Percentiles rank a stretch among this genome's conserved stretches.
Conservation (phyloP, 2,888 invertebrate genomes). For the Pycnomerus fuliginosus region DNA sequence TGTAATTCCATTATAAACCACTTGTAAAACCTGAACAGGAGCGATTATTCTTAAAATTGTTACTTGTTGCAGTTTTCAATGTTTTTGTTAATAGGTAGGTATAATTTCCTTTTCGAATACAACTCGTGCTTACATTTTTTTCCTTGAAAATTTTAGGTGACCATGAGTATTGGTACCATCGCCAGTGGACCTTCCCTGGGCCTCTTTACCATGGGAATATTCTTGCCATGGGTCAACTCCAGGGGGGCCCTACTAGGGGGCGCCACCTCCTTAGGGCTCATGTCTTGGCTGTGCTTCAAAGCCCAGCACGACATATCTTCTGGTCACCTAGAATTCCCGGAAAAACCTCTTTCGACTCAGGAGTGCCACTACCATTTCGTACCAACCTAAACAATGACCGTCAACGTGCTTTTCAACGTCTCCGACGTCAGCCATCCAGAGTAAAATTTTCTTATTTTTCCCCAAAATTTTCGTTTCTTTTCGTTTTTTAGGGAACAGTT, state of each 20-base stretch:
- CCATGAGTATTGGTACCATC: constrained; percentile 64
- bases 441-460: not conserved
- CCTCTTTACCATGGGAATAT: constrained; percentile 67
- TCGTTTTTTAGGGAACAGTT: constrained; percentile 58
- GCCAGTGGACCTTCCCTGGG: constrained; percentile 68
- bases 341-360: constrained; percentile 63
- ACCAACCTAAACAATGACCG: constrained; percentile 29
- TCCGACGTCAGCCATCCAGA: constrained; percentile 26
- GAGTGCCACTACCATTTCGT: constrained; percentile 67
- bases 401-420: constrained; percentile 35
- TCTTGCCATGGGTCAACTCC: constrained; percentile 66
- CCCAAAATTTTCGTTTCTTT: constrained; percentile 2
- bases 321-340: constrained; percentile 63
- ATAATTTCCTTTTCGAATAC: too few species aligned
- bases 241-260: constrained; percentile 72
- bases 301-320: constrained; percentile 68
- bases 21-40: too few species aligned
- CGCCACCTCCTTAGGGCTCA: constrained; percentile 60
- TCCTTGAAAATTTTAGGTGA: constrained; percentile 58
- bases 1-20: too few species aligned
- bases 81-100: too few species aligned
- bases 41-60: too few species aligned
- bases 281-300: constrained; percentile 69
- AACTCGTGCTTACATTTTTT: too few species aligned
- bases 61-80: too few species aligned